Conservation (phyloP, 1,140 invertebrate species). For the Drosophila baimaii region DNA sequence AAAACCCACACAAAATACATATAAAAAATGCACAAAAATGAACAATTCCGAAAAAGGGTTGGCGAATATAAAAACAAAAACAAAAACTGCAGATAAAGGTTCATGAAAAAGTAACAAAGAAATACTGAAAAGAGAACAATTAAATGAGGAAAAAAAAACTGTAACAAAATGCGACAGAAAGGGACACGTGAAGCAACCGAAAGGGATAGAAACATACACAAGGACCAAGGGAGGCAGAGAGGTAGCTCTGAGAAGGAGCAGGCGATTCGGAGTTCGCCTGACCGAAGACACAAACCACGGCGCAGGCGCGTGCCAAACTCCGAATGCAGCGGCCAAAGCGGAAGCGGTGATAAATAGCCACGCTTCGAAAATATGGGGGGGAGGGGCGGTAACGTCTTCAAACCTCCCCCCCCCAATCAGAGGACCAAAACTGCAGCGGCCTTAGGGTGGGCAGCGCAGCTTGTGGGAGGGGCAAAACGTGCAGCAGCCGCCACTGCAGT, state of each 20-base stretch:
- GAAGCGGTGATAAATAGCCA: slow-evolving; percentile 42
- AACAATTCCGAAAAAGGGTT: slow-evolving; percentile 36
- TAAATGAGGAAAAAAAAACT: slow-evolving; percentile 16
- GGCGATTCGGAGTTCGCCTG: slow-evolving; percentile 22
- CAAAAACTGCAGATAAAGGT: slow-evolving; percentile 57
- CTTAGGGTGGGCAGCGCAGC: slow-evolving; percentile 32
- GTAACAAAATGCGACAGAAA: slow-evolving; percentile 1
- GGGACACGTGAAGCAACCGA: not conserved
- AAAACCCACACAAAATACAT: slow-evolving; percentile 5
- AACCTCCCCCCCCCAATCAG: slow-evolving; percentile 7
- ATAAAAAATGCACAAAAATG: slow-evolving; percentile 11
- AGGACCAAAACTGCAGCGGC: slow-evolving; percentile 30
- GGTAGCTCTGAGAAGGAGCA: not conserved
- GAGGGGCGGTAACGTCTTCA: not conserved
- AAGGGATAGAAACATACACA: not conserved
- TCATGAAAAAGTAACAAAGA: slow-evolving; percentile 31
- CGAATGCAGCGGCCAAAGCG: slow-evolving; percentile 60
- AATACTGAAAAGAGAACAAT: slow-evolving; percentile 14
- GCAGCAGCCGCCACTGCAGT: slow-evolving; percentile 8
- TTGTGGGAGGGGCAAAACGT: slow-evolving; percentile 60
- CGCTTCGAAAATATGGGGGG: not conserved
- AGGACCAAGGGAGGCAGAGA: not conserved
- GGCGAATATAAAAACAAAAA: slow-evolving; percentile 66
- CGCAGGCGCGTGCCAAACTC: slow-evolving; percentile 56
- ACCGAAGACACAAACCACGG: slow-evolving; percentile 13